phyloP scores from a whole-genome alignment of 1,140 invertebrate genomes.

The Dendroctonus valens region DNA sequence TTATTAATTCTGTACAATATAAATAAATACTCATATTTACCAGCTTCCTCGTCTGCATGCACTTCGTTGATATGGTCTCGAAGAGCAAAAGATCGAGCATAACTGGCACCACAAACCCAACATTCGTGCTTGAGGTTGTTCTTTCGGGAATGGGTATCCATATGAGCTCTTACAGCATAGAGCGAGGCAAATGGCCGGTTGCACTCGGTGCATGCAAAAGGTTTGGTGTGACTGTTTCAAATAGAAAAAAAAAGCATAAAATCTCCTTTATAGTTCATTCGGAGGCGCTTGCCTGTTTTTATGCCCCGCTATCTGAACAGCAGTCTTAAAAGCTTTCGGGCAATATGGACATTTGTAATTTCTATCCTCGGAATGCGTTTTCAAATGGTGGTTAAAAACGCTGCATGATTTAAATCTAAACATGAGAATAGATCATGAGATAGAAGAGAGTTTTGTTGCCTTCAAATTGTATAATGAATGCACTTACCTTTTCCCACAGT shows the following conservation, averaged over 20 bases:
- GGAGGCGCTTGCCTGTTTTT: constrained; percentile 55
- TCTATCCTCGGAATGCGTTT: constrained; percentile 68
- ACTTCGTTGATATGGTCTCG: constrained; percentile 67
- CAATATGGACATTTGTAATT: constrained; percentile 71
- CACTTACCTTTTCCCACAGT: constrained; percentile 63
- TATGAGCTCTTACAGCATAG: constrained; percentile 70
- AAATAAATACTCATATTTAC: not conserved
- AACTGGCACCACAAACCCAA: constrained; percentile 69
- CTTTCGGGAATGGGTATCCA: constrained; percentile 66
- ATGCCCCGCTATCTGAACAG: constrained; percentile 71
- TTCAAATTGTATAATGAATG: too few species aligned
- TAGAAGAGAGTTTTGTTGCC: too few species aligned
- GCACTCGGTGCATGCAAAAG: constrained; percentile 69
- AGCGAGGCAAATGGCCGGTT: constrained; percentile 71
- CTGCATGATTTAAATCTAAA: constrained; percentile 67
- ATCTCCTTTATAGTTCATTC: not conserved
- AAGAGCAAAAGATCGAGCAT: constrained; percentile 68
- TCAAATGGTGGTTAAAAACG: constrained; percentile 70
- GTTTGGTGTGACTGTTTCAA: constrained; percentile 71
- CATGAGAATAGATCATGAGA: not conserved
- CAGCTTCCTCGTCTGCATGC: constrained; percentile 44
- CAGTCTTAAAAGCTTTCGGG: constrained; percentile 73
- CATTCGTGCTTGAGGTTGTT: constrained; percentile 71
- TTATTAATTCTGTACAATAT: too few species aligned
- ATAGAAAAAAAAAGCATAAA: not conserved